Base-by-base conservation (phyloP, 2,113 vertebrate species). In the Cyprinodon tularosa region DNA sequence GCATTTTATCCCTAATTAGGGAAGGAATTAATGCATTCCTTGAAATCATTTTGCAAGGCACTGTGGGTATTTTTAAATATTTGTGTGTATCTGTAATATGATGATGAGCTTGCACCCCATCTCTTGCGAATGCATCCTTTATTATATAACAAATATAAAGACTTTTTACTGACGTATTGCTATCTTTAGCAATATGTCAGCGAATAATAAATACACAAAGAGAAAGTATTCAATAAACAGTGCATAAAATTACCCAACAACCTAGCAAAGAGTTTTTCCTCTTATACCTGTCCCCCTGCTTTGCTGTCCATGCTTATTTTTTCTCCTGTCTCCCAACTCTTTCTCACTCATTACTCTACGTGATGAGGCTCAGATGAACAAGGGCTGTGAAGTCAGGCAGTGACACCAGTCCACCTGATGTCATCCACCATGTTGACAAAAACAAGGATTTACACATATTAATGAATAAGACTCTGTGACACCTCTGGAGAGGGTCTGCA, bases 391-490 rank as follows among this genome's bases (percentile, higher is more conserved):
- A 84, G 88, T 84, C 78, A 74, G 72, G 63, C 65, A 14, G 66
- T 50, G 40, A 78, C 86, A 80, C 81, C 60, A 59, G 74, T 80
- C 71, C 72, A n/a, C 82, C 63, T 45, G 64, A 22, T 71, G 85
- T 81, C 62, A 64, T 82, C 84, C 78, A 38, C 76, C 53, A 63
- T 89, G 85, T 90, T 90, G 85, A 89, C 80, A 75, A 89, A 91
- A 93, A 91, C 90, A 89, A 79, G 95, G 96, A 97, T 97, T 96
- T 97, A 95, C 96, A 96, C 96, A 96, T 96, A 96, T 96, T 96
- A 96, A 96, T 96, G 95, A 97, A 96, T 94, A 95, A 96, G 94
- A 95, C 95, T 94, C 94, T 89, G 92, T 94, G 94, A 92, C 93
- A 94, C 92, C 94, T 94, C 91, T 86, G 88, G 92, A 92, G 90